Conservation (phyloP, 2,888 invertebrate species). For the Leptinotarsa rubiginosa region DNA sequence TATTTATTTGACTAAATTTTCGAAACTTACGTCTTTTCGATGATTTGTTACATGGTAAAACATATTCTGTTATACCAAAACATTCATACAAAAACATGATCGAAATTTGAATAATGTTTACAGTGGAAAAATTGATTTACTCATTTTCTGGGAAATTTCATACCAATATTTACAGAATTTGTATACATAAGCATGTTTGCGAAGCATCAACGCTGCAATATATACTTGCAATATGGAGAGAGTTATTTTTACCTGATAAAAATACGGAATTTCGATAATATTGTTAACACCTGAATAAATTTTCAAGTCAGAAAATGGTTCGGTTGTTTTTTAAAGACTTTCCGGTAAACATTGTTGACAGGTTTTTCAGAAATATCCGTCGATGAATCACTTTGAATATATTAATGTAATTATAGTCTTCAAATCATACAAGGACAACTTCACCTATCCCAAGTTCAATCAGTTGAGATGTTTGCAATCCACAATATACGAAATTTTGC, state of each 20-base stretch:
- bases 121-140: slow-evolving; percentile 37
- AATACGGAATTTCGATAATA: background rate
- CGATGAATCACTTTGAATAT: too few relatives aligned
- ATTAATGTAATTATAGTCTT: too few relatives aligned
- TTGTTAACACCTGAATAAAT: background rate
- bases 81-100: slow-evolving; percentile 8
- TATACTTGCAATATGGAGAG: slow-evolving; percentile 4
- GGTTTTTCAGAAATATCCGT: too few relatives aligned
- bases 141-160: slow-evolving; percentile 39
- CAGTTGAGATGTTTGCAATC: too few relatives aligned
- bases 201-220: slow-evolving; percentile 19
- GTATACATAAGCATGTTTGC: slow-evolving; percentile 22
- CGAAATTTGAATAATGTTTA: slow-evolving; percentile 20
- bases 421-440: too few relatives aligned
- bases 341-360: background rate
- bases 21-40: background rate
- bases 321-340: background rate
- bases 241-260: slow-evolving; percentile 22
- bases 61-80: background rate
- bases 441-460: too few relatives aligned
- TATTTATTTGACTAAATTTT: background rate
- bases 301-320: background rate
- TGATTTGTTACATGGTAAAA: background rate
- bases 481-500: too few relatives aligned
- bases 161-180: slow-evolving; percentile 30